These are phyloP conservation scores for Todiramphus chloris DNA, from an alignment of 2,113 vertebrate species.

Conservation along the genomic window DNA sequence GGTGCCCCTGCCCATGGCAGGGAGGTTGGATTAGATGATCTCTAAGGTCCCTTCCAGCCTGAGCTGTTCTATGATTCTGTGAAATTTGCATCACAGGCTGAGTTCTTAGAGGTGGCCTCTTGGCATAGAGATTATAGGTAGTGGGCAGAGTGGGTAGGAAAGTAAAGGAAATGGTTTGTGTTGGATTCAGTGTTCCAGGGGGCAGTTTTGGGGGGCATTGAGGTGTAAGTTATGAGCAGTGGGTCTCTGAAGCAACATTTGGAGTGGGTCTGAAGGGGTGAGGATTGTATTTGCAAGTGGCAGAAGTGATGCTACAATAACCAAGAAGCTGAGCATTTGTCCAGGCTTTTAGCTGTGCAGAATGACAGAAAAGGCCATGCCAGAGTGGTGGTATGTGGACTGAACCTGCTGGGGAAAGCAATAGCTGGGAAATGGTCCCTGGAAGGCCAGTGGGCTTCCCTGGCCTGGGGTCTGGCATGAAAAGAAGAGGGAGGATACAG, in stretches of 20 bases:
- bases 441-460: neutral
- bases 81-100: neutral
- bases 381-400: fast-evolving
- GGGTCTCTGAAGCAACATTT: neutral
- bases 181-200: neutral
- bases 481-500: neutral
- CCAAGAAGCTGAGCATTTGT: neutral
- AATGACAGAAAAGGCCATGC: neutral
- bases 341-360: neutral
- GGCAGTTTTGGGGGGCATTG: neutral
- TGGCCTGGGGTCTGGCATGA: neutral
- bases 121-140: neutral
- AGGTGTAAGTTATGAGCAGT: neutral
- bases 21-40: too few species aligned
- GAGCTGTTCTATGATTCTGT: too few species aligned
- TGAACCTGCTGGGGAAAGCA: neutral
- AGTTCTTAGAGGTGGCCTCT: neutral
- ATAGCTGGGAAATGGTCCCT: neutral
- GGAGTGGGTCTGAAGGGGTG: neutral
- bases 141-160: neutral
- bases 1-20: too few species aligned
- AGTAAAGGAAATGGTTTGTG: neutral
- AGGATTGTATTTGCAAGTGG: neutral
- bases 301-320: neutral
- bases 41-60: too few species aligned